A percentile compares a stretch with the other conserved stretches of the same genome.
phyloP scores from a whole-genome alignment of 1,140 invertebrate species.

The Steinernema khuongi region DNA sequence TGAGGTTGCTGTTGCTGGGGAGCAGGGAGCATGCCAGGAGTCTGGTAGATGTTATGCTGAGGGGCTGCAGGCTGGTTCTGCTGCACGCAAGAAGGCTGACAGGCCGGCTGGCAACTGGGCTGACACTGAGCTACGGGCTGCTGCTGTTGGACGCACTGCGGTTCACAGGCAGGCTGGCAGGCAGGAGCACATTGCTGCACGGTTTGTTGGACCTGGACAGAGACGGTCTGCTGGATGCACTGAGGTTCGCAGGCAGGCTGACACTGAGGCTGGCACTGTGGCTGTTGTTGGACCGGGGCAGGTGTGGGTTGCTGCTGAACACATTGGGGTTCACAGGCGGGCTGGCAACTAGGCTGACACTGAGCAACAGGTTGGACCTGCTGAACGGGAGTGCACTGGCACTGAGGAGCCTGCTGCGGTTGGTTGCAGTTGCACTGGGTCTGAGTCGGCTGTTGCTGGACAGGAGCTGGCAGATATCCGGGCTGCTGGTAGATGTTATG shows the following conservation, averaged over 20 bases:
- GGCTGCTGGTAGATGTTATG: neutral
- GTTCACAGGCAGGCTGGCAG: neutral
- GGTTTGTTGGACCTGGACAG: neutral
- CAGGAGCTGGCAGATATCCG: neutral
- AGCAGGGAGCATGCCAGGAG: neutral
- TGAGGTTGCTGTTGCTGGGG: neutral
- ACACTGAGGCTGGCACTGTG: conserved; percentile 6
- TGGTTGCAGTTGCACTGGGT: conserved; percentile 2
- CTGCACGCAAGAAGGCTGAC: neutral
- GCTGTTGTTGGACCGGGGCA: neutral
- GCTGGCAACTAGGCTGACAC: neutral
- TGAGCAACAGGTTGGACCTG: neutral
- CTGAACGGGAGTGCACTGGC: neutral
- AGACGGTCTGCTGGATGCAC: neutral
- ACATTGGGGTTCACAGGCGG: conserved; percentile 3
- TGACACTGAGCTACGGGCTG: conserved; percentile 13
- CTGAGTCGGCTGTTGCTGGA: neutral
- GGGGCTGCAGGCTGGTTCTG: neutral
- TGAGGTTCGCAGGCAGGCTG: neutral
- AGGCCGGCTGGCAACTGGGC: neutral
- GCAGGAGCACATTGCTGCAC: neutral
- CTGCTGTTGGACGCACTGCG: conserved; percentile 2
- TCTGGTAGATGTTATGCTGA: neutral
- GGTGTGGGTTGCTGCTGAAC: neutral
- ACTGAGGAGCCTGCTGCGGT: conserved; percentile 4